These are phyloP conservation scores for Hoplodrina ambigua DNA, from an alignment of 2,888 invertebrate species.

Conservation along the genomic window DNA sequence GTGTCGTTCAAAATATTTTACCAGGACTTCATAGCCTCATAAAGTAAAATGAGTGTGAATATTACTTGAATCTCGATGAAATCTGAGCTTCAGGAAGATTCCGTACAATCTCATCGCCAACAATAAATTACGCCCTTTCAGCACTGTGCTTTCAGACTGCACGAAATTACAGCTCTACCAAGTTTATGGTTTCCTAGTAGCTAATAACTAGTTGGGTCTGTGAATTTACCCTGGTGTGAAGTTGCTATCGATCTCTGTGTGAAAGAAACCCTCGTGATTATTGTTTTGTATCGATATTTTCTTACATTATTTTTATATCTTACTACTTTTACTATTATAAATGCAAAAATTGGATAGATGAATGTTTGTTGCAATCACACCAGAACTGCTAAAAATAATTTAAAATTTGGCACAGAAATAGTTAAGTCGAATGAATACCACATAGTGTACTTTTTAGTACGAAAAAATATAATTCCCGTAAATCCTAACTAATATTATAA, in stretches of 20 bases:
- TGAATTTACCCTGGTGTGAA: slow-evolving; percentile 25
- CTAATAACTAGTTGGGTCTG: slow-evolving; percentile 16
- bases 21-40: background rate
- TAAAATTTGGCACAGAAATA: too few species aligned
- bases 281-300: background rate
- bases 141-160: slow-evolving; percentile 20
- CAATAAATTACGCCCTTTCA: slow-evolving; percentile 48
- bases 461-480: too few species aligned
- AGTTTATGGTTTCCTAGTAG: slow-evolving; percentile 59
- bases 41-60: slow-evolving; percentile 5
- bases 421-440: too few species aligned
- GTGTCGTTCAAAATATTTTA: slow-evolving; percentile 1
- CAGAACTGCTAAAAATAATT: too few species aligned
- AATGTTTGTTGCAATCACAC: too few species aligned
- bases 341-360: too few species aligned
- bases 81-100: slow-evolving; percentile 28
- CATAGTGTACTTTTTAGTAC: too few species aligned
- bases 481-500: too few species aligned
- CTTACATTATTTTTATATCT: background rate
- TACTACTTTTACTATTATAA: too few species aligned
- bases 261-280: slow-evolving; percentile 12
- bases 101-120: slow-evolving; percentile 20
- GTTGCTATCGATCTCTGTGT: slow-evolving; percentile 29
- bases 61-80: slow-evolving; percentile 18
- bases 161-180: slow-evolving; percentile 40